These are phyloP conservation scores for Siniperca knerii DNA, from an alignment of 2,113 vertebrate species.

Conservation along the genomic window DNA sequence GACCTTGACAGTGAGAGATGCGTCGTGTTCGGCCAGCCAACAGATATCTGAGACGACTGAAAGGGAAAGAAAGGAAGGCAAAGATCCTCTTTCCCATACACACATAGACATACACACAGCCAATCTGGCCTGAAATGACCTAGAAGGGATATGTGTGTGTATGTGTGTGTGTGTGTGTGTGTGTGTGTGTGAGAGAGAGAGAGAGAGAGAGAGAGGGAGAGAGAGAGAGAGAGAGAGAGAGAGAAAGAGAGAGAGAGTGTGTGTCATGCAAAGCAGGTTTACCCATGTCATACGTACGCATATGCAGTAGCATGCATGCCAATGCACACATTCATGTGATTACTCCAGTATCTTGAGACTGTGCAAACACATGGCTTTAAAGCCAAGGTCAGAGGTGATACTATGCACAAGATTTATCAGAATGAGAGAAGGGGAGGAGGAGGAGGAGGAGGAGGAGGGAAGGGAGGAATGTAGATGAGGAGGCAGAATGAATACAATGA, in stretches of 20 bases:
- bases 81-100: constrained; percentile 62
- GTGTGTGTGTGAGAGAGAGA: too few species aligned
- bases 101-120: constrained; percentile 32
- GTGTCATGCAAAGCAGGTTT: constrained; percentile 24
- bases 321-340: constrained; percentile 53
- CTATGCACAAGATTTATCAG: constrained; percentile 3
- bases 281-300: constrained; percentile 39
- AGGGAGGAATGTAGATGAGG: constrained; percentile 24
- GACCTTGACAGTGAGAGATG: constrained; percentile 75
- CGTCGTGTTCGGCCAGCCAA: constrained; percentile 47
- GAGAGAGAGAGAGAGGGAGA: too few species aligned
- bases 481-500: constrained; percentile 44
- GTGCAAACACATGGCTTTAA: constrained; percentile 34
- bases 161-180: constrained; percentile 14
- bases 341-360: constrained; percentile 37
- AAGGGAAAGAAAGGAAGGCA: constrained; percentile 58
- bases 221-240: too few species aligned
- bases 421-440: constrained; percentile 11
- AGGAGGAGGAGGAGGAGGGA: background rate
- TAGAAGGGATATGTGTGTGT: constrained; percentile 19
- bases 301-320: constrained; percentile 32
- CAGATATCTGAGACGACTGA: constrained; percentile 72
- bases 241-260: background rate
- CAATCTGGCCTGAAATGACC: constrained; percentile 62
- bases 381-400: constrained; percentile 74